A percentile compares a stretch with the other conserved stretches of the same genome.
phyloP scores from a whole-genome alignment of 37 sponge, comb jelly and placozoan genomes.

The Ephydatia muelleri region DNA sequence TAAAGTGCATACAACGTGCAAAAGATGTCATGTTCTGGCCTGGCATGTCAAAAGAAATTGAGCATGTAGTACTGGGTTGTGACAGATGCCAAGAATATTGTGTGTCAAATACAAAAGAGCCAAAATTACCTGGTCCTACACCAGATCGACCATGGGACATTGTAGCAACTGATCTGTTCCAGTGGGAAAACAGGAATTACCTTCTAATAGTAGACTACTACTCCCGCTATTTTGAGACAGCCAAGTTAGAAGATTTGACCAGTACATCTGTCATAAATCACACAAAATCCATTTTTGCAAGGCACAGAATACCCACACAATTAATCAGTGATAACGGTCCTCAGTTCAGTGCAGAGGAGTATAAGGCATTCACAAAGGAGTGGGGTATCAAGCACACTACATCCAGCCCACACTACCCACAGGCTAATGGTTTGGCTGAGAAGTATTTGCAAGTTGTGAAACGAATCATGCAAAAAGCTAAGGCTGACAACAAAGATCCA shows the following conservation, averaged over 20 bases:
- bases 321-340: not conserved
- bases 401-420: not conserved
- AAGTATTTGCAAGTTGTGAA: not conserved
- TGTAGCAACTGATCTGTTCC: slow-evolving; percentile 35
- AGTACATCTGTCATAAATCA: not conserved
- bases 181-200: slow-evolving; percentile 13
- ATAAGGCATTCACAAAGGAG: not conserved
- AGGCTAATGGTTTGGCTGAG: no score
- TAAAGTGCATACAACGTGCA: slow-evolving; percentile 35
- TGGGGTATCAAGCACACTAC: not conserved
- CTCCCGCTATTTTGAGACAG: slow-evolving; percentile 33
- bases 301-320: not conserved
- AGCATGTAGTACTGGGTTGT: slow-evolving; percentile 22
- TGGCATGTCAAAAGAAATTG: slow-evolving; percentile 24
- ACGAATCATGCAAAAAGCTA: not conserved
- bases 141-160: slow-evolving; percentile 45
- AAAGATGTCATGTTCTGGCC: slow-evolving; percentile 46
- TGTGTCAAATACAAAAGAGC: slow-evolving; percentile 8
- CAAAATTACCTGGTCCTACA: slow-evolving; percentile 14
- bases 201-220: slow-evolving; percentile 45
- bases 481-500: not conserved
- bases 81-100: not conserved
- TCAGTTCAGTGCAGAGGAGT: not conserved
- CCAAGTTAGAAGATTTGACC: not conserved
- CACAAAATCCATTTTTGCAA: not conserved